Base-by-base conservation (phyloP, 2,888 invertebrate species). In the Dicyrtoma fusca region DNA sequence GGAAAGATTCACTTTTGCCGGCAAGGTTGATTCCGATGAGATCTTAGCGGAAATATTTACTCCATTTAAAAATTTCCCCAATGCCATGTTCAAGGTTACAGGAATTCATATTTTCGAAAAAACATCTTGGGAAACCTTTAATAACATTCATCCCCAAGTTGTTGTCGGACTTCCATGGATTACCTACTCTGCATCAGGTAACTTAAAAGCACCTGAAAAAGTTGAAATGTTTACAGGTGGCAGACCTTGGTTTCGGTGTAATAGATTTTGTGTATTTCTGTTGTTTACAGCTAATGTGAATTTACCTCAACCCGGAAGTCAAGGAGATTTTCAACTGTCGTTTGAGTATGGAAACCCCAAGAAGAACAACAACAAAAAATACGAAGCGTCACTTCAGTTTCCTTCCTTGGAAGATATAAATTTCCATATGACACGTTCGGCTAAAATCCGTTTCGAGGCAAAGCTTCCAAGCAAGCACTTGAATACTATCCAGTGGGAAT, bases 1-100 rank as follows among this genome's bases (percentile, higher is more conserved):
- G 57, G 76, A 80, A 19, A 47, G 79, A 62, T 11, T 79, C 1
- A 79, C 79, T 1, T 61, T 80, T 14, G 80, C 74, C 11, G 73
- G 77, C 10, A 79, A 76, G 68, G 69, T 76, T 13, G 61, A 57
- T 14, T 53, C 65, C 3, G 76, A 76, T 51, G 79, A 79, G 65
- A 51, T 77, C 5, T 73, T 74, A 17, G 64, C 74, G 25, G 78
- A 79, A 47, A 72, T 80, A 3, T 62, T 75, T 23, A 80, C 81
- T 1, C 80, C 81, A 4, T 57, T 74, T 10, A 69, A 69, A 45
- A 69, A 72, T 44, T 53, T 79, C n/a, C 79, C 80, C 3, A 79
- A 79, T 63, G 69, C 78, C 8, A 69, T 77, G 74, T 42, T 80
- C 5, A 75, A 62, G 1, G 14, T 79, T 1, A 51, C 62, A 17